Evolutionary conservation across 2,888 invertebrate species (phyloP), one percentile per base, ranked within the genome.

Genomic region (Nomada fucata): DNA sequence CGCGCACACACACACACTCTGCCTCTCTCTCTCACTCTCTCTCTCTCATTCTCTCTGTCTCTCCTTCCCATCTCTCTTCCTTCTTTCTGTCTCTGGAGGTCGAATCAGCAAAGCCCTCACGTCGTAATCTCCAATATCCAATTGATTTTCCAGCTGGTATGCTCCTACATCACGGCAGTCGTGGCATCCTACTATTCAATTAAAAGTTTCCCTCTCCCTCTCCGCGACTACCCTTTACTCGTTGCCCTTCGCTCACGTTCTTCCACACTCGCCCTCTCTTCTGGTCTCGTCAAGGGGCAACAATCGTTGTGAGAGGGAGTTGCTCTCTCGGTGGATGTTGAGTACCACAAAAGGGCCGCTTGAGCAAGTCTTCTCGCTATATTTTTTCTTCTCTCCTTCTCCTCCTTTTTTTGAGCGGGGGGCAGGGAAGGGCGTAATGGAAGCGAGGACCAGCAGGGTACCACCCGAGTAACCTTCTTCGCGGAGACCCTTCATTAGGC

Each of bases 111-210:
- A 90, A 90, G 88, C 88, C 86, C 90, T 91, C 91, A 91, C 91
- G 91, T 91, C 91, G 90, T 90, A 90, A 91, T 91, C 90, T 90
- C 89, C 91, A 84, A 91, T 91, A 91, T 91, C 90, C 89, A 91
- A 91, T 91, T 91, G 91, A 91, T 91, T 91, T 91, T 91, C 89
- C 90, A 91, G 89, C 89, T 90, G 90, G 89, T 89, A 88, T 89
- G 89, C 90, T 89, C 85, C 85, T 87, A 89, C 88, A 86, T 89
- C 88, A 82, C 82, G 86, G 86, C 78, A 87, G 89, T 88, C 89
- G 90, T 88, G 88, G 87, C 89, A 89, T 90, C 87, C 86, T 88
- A 88, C 89, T 90, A 90, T 90, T 91, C 91, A 91, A 91, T 91
- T 91, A 91, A 91, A 91, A 91, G 88, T 91, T 91, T 91, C 88